These are phyloP conservation scores for Gymnothorax reevesii DNA, from an alignment of 2,797 vertebrate genomes.

Conservation along the genomic window DNA sequence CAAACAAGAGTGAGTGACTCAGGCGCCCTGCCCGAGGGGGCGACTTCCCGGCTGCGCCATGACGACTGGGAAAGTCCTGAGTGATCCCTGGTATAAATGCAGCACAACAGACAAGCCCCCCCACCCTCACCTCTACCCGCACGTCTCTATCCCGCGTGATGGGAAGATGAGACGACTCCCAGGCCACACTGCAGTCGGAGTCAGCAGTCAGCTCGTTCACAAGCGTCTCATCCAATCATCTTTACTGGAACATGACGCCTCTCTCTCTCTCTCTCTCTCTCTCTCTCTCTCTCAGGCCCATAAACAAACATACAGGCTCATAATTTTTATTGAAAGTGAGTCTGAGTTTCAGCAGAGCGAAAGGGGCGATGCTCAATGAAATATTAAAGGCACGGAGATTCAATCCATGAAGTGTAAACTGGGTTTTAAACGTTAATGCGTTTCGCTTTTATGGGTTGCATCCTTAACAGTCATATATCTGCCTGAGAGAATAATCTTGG, in stretches of 20 bases:
- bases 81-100: slow-evolving; percentile 30
- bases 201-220: not conserved
- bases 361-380: not conserved
- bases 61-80: not conserved
- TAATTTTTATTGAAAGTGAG: not conserved
- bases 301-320: slow-evolving; percentile 25
- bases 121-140: not conserved
- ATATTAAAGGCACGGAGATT: not conserved
- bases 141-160: slow-evolving; percentile 17
- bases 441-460: too few relatives aligned
- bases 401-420: not conserved
- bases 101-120: slow-evolving; percentile 44
- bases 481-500: too few relatives aligned
- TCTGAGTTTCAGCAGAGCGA: not conserved
- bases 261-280: slow-evolving; percentile 51
- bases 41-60: not conserved
- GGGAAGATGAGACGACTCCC: slow-evolving; percentile 46
- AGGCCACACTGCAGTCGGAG: slow-evolving; percentile 25
- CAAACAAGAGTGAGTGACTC: not conserved
- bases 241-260: slow-evolving; percentile 48
- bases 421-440: not conserved
- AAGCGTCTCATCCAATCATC: slow-evolving; percentile 44
- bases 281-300: slow-evolving; percentile 36
- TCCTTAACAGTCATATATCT: too few relatives aligned
- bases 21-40: not conserved